Base-by-base conservation (phyloP, 2,888 invertebrate species). In the Himalopsyche kuldschensis region DNA sequence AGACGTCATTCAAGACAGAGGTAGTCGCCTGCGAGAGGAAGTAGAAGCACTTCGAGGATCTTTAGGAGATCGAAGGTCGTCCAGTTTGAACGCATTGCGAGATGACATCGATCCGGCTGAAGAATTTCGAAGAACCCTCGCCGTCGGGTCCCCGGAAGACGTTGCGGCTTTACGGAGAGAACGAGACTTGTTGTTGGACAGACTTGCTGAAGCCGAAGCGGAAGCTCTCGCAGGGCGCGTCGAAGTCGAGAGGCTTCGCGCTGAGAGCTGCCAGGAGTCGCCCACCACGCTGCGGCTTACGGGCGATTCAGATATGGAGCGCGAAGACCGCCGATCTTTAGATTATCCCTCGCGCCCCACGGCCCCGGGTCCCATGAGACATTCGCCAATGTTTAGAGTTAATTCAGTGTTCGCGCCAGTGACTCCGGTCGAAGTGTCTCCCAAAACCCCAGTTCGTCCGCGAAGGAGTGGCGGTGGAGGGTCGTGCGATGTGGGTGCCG, bases 1-100 rank as follows among this genome's bases (percentile, higher is more conserved):
- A 87, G 97, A 97, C 89, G 95, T 96, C 88, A 97, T 97, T 88
- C 96, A 97, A 88, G 93, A 95, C 84, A 96, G 95, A 88, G 94
- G 97, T 87, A 92, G 94, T 88, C 92, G 94, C 78, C 91, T 94
- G 88, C 93, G 94, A 84, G 95, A 94, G 87, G 96, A 95, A 89
- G 94, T 93, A 78, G 94, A 94, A 87, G 92, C 93, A 86, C 90
- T 95, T 86, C 94, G 95, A 81, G 93, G 91, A 31, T 90, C 92
- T 86, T 89, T 90, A 82, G 89, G 87, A 85, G 90, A 83, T 81
- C 89, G 87, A 88, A 89, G 87, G 89, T 86, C 89, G 88, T 86
- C 89, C 87, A 5, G 88, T 88, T 88, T 89, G 1, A 89, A 89
- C 46, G 90, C 89, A 24, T 87, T 90, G 47, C 87, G 86, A 77